Percentiles rank a stretch among this genome's conserved stretches.
Evolutionary conservation across 2,888 invertebrate species (phyloP).

Genomic region (Habroteleia sp.): DNA sequence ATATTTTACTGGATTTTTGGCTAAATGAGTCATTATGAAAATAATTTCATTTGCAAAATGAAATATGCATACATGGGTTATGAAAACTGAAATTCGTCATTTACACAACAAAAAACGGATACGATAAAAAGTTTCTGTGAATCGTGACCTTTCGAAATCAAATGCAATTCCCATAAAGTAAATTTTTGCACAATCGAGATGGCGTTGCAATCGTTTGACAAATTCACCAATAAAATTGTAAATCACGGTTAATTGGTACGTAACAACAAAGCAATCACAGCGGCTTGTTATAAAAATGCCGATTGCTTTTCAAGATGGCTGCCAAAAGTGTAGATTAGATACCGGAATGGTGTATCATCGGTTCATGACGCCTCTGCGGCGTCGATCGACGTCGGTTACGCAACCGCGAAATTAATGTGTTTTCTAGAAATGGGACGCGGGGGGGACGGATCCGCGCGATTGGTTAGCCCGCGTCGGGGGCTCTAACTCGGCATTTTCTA

Average conservation of each 20-base stretch:
- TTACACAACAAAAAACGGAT: too few species aligned
- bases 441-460: constrained; percentile 66
- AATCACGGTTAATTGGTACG: not conserved
- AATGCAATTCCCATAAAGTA: not conserved
- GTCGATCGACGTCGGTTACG: constrained; percentile 54
- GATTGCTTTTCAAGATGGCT: constrained; percentile 72
- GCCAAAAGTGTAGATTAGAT: constrained; percentile 78
- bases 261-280: not conserved
- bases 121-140: too few species aligned
- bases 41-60: too few species aligned
- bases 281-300: not conserved
- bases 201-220: constrained; percentile 2
- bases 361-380: constrained; percentile 67
- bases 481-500: constrained; percentile 67
- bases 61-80: too few species aligned
- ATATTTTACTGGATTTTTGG: too few species aligned
- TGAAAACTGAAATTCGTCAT: too few species aligned
- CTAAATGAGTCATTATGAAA: too few species aligned
- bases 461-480: constrained; percentile 69
- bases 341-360: constrained; percentile 66
- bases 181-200: constrained; percentile 4
- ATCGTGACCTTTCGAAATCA: not conserved
- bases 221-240: not conserved
- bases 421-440: constrained; percentile 60
- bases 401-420: constrained; percentile 64